phyloP scores from a whole-genome alignment of 2,797 vertebrate species.

The Sebastes trivittatus region DNA sequence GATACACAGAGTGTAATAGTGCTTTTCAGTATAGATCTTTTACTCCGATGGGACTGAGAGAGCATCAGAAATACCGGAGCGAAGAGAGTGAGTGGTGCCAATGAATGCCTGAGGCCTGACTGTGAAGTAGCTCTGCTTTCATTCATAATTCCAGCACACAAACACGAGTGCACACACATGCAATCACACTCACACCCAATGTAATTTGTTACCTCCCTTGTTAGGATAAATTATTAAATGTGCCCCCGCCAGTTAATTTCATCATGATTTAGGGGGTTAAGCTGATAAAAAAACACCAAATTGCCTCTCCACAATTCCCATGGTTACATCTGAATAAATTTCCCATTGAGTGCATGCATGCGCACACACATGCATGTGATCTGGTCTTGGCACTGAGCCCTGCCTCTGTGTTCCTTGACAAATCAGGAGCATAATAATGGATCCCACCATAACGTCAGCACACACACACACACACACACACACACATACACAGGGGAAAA shows the following conservation, averaged over 20 bases:
- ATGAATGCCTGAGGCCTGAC: not conserved
- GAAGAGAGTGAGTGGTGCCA: not conserved
- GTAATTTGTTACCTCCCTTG: slow-evolving; percentile 15
- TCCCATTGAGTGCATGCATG: not conserved
- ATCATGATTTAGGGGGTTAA: slow-evolving; percentile 34
- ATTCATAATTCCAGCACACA: not conserved
- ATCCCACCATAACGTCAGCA: slow-evolving; percentile 33
- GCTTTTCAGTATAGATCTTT: not conserved
- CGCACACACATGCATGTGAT: slow-evolving; percentile 15
- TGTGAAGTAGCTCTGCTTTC: not conserved
- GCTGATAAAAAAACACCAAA: slow-evolving; percentile 41
- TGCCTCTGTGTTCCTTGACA: slow-evolving; percentile 51
- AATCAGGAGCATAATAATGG: slow-evolving; percentile 48
- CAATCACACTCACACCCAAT: not conserved
- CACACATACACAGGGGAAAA: not conserved
- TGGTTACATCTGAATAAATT: slow-evolving; percentile 41
- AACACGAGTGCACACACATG: not conserved
- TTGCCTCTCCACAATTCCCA: slow-evolving; percentile 21
- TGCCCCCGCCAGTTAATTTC: slow-evolving; percentile 23
- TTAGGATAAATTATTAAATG: slow-evolving; percentile 41
- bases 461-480: not conserved
- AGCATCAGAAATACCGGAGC: not conserved
- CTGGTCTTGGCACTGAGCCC: slow-evolving; percentile 52
- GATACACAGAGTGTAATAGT: not conserved
- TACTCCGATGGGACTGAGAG: not conserved